Conservation (phyloP, 2,888 invertebrate genomes). For the Archips crataeganus region DNA sequence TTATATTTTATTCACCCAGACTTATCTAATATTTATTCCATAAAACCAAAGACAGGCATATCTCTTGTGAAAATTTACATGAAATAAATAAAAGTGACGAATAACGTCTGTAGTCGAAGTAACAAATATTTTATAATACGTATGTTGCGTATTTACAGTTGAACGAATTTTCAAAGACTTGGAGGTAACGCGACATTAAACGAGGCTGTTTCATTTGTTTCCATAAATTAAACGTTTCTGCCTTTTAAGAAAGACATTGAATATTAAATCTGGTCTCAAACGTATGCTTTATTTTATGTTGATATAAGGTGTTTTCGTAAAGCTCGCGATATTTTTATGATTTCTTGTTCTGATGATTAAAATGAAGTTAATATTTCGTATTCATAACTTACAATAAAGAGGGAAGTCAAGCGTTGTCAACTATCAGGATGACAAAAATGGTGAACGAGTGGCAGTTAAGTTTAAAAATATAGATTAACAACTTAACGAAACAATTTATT, state of each 20-base stretch:
- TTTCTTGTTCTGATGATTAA: not conserved
- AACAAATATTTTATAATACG: not conserved
- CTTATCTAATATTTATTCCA: not conserved
- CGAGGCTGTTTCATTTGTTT: constrained; percentile 5
- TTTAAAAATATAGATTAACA: no score
- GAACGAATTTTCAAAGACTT: constrained; percentile 4
- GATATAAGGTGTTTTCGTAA: constrained; percentile 1
- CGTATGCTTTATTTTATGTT: constrained; percentile 6
- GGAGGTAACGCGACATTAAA: constrained; percentile 8
- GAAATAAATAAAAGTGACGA: not conserved
- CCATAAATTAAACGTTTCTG: constrained; percentile 9
- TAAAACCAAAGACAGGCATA: not conserved
- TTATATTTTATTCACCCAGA: not conserved
- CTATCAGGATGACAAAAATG: not conserved
- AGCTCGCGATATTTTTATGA: not conserved
- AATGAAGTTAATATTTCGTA: not conserved
- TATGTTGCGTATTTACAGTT: constrained; percentile 1
- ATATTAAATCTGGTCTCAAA: constrained; percentile 8
- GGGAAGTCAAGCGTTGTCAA: not conserved
- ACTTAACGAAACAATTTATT: no score
- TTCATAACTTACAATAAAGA: not conserved
- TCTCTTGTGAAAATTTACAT: not conserved
- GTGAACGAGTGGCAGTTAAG: no score
- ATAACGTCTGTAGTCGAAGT: not conserved
- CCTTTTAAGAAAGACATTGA: constrained; percentile 12